Evolutionary conservation across 2,797 vertebrate genomes (phyloP).

Genomic region (Anableps anableps): DNA sequence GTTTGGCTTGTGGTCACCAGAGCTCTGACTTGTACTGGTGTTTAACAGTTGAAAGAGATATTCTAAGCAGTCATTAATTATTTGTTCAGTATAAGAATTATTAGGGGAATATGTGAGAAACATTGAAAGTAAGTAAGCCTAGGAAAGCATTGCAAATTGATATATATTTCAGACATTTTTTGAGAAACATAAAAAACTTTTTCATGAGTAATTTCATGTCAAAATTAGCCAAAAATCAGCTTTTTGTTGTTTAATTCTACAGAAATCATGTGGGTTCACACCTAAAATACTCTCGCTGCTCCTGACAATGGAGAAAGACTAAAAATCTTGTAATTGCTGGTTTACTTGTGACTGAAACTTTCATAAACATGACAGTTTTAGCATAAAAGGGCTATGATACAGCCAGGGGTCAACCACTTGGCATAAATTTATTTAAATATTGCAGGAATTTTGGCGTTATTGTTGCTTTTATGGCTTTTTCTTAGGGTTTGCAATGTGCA

Average conservation of each 20-base stretch:
- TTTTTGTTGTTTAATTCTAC: background rate
- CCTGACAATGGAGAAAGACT: background rate
- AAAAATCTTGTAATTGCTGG: background rate
- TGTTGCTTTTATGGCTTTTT: background rate
- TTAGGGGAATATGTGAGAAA: background rate
- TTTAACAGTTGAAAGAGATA: constrained; percentile 1
- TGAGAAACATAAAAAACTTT: background rate
- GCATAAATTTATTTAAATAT: background rate
- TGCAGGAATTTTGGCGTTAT: background rate
- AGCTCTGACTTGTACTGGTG: constrained; percentile 9
- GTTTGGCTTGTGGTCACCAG: constrained; percentile 19
- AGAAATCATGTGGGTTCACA: background rate
- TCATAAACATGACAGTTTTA: background rate
- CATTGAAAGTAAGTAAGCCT: background rate
- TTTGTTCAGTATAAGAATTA: background rate
- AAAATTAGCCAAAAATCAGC: too few relatives aligned
- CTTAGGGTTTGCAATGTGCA: background rate
- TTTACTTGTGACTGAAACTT: background rate
- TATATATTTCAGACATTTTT: background rate
- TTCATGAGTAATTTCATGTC: background rate
- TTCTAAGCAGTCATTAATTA: background rate
- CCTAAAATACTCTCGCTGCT: too few relatives aligned
- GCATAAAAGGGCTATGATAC: background rate
- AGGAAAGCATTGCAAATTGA: background rate
- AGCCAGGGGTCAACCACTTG: background rate